A percentile compares a stretch with the other conserved stretches of the same genome.
Conservation (phyloP, 2,113 vertebrate species). For the Camelus dromedarius region DNA sequence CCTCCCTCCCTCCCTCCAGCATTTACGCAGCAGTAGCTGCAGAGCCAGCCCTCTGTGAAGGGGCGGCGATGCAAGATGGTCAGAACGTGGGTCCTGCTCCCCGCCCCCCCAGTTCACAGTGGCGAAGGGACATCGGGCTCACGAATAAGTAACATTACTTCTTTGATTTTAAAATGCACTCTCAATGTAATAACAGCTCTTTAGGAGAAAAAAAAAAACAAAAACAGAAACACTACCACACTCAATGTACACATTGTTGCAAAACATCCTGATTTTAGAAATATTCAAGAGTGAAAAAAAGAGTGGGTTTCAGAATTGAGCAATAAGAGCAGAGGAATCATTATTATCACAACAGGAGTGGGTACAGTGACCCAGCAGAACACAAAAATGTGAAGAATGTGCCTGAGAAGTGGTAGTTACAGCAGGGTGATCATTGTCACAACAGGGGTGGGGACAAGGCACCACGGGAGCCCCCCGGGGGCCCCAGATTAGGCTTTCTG, state of each 20-base stretch:
- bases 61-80: not conserved
- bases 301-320: not conserved
- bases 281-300: constrained; percentile 44
- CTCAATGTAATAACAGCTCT: constrained; percentile 25
- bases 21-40: not conserved
- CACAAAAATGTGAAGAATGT: not conserved
- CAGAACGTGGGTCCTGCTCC: not conserved
- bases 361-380: not conserved
- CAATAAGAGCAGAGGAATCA: not conserved
- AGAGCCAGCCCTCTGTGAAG: not conserved
- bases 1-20: not conserved
- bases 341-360: constrained; percentile 39
- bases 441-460: not conserved
- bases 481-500: not conserved
- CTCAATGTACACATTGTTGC: constrained; percentile 24
- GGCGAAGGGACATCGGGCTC: not conserved
- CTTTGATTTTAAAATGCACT: constrained; percentile 58
- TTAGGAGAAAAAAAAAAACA: constrained; percentile 25
- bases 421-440: not conserved
- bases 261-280: constrained; percentile 52
- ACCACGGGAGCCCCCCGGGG: not conserved
- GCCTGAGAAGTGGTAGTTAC: not conserved
- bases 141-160: not conserved
- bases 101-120: not conserved
- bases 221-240: not conserved